Conservation (phyloP, 2,113 vertebrate genomes). For the Smithornis capensis region DNA sequence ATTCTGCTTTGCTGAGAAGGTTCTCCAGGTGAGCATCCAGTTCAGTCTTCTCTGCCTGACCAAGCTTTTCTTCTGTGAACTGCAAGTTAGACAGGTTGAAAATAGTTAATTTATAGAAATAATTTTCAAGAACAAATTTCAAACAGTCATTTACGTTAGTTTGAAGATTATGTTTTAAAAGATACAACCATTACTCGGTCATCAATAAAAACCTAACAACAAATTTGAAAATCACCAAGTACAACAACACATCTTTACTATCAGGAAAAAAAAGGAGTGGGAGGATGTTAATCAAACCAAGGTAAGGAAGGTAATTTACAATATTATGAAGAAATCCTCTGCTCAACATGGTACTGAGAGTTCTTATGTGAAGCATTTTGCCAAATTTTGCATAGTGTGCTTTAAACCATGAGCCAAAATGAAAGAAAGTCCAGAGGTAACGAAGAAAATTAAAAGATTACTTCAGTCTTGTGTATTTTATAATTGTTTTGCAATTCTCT, state of each 20-base stretch:
- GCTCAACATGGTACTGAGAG: neutral
- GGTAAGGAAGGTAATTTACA: neutral
- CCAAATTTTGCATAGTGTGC: neutral
- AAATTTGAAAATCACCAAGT: neutral
- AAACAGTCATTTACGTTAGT: neutral
- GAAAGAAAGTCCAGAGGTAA: neutral
- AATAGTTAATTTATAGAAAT: neutral
- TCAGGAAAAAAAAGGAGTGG: neutral
- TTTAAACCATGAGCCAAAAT: neutral
- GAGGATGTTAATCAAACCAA: neutral
- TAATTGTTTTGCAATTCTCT: neutral
- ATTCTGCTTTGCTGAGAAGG: slow-evolving; percentile 92
- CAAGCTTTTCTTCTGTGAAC: slow-evolving; percentile 99
- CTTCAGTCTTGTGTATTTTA: neutral
- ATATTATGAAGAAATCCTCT: neutral
- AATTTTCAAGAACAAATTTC: neutral
- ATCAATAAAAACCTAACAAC: neutral
- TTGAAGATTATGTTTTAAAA: neutral
- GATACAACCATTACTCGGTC: neutral
- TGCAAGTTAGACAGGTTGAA: slow-evolving; percentile 56
- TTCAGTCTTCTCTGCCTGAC: slow-evolving; percentile 98
- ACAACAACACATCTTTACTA: neutral
- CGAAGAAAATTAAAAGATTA: neutral
- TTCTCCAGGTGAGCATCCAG: slow-evolving; percentile 97
- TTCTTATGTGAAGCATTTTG: neutral